Base-by-base conservation (phyloP, 2,797 vertebrate genomes). In the Percopsis omiscomaycus region DNA sequence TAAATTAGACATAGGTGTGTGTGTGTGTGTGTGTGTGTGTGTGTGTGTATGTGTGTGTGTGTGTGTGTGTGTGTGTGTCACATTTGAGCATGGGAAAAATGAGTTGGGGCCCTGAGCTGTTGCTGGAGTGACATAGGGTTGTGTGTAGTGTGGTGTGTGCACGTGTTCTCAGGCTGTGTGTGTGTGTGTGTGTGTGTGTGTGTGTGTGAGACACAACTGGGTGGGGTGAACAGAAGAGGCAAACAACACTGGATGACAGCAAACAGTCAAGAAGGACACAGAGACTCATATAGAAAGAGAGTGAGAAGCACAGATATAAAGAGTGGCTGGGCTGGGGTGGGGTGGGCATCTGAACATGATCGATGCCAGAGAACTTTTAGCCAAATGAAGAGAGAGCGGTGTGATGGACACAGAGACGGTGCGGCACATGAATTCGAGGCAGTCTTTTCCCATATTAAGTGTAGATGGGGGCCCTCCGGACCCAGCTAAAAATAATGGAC, bases 401-500 rank as follows among this genome's bases (percentile, higher is more conserved):
- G 59, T 50, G 61, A 72, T 81, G 50, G 59, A 72, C 81, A 71
- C 64, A 68, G 72, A 71, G 71, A 12, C 15, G 65, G 16, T 61
- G 54, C 59, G 3, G 13, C 16, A 30, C 5, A 5, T 1, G 44
- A 74, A 83, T 80, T 74, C 60, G 69, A 79, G 50, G 55, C 50
- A 75, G 66, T 74, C 75, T 81, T 83, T 81, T 85, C 51, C 91
- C 89, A 85, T 92, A 91, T 92, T 88, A 88, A 93, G 89, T 74
- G 78, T 80, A 83, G 86, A 84, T 82, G 81, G 69, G 73, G 70
- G 69, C 73, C 37, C 37, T 81, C 81, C 61, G 81, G 89, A 89
- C 83, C 73, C 74, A 81, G 82, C 91, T 92, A 93, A 93, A 93
- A 92, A 93, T 92, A 93, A 84, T 75, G 78, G 78, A 89, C 76